These are phyloP conservation scores for Dallia pectoralis DNA, from an alignment of 2,797 vertebrate genomes.

Conservation along the genomic window DNA sequence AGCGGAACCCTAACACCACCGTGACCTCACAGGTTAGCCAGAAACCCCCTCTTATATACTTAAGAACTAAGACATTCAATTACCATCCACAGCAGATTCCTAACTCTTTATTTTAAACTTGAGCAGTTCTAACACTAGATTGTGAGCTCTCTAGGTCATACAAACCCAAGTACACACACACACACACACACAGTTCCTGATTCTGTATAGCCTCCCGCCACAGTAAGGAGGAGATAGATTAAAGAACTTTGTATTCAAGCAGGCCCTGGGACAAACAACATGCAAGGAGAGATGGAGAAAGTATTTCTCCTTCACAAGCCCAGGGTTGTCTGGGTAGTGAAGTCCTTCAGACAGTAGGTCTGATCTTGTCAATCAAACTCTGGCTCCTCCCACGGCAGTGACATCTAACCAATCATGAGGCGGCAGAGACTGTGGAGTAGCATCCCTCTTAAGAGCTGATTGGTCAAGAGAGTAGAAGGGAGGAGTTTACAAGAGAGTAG, in stretches of 20 bases:
- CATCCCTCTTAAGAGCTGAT: background rate
- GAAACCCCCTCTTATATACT: too few relatives aligned
- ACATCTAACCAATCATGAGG: background rate
- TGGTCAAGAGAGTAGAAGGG: background rate
- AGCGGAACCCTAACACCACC: too few relatives aligned
- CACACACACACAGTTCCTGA: background rate
- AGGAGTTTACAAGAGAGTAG: background rate
- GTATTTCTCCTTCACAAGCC: background rate
- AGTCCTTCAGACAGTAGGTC: background rate
- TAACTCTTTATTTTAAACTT: background rate
- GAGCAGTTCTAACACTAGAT: background rate
- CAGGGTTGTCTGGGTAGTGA: background rate
- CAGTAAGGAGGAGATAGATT: too few relatives aligned
- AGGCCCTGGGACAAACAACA: too few relatives aligned
- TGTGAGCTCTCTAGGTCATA: background rate
- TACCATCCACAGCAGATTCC: too few relatives aligned
- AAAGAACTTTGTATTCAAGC: too few relatives aligned
- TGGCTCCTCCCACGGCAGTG: background rate
- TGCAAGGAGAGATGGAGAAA: background rate
- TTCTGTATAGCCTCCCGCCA: too few relatives aligned
- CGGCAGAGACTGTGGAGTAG: background rate
- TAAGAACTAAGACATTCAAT: too few relatives aligned
- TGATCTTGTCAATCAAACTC: background rate
- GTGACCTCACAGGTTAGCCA: too few relatives aligned
- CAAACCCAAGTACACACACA: slow-evolving; percentile 11